Base-by-base conservation (phyloP, 2,113 vertebrate species). In the Zosterops japonicus region DNA sequence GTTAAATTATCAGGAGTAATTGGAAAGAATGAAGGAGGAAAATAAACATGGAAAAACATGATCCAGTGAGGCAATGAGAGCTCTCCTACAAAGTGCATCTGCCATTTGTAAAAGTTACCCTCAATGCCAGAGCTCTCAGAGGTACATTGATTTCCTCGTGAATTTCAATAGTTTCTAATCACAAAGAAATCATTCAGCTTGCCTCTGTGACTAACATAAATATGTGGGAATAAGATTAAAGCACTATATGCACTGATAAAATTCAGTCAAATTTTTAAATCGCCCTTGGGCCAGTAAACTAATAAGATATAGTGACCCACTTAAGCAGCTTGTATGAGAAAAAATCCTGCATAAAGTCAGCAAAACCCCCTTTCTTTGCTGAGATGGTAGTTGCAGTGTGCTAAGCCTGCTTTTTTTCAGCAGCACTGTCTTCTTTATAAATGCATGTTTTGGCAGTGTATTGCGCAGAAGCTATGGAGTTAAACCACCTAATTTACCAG, bases 1-100 rank as follows among this genome's bases (percentile, higher is more conserved):
- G 82, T 96, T 96, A 97, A 97, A 97, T 97, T 97, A 97, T 94
- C 93, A 93, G 87, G 82, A 96, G 63, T 87, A 97, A 95, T 96
- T 97, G 83, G 55, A 94, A 96, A 77, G 83, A 96, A 92, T 85
- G 74, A 74, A 95, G 87, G 81, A 92, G 82, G 95, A 65, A 94
- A 80, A 88, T 96, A 97, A 94, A 29, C 14, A 53, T 70, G 83
- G 80, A 67, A 94, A 96, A 96, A 85, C 8, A 12, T 79, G 76
- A 94, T 64, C 74, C 36, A 75, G 2, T 39, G 61, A 90, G 59
- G 80, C 77, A 86, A 17, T 55, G 90, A 90, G 63, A 72, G 47
- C 33, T 85, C 61, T 88, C 36, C 76, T 95, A 36, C 49, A 74
- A 95, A 95, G 69, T 27, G 29, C 8, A 2, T 52, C n/a, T 41